These are phyloP conservation scores for Polypterus senegalus DNA, from an alignment of 2,113 vertebrate genomes.

Conservation along the genomic window DNA sequence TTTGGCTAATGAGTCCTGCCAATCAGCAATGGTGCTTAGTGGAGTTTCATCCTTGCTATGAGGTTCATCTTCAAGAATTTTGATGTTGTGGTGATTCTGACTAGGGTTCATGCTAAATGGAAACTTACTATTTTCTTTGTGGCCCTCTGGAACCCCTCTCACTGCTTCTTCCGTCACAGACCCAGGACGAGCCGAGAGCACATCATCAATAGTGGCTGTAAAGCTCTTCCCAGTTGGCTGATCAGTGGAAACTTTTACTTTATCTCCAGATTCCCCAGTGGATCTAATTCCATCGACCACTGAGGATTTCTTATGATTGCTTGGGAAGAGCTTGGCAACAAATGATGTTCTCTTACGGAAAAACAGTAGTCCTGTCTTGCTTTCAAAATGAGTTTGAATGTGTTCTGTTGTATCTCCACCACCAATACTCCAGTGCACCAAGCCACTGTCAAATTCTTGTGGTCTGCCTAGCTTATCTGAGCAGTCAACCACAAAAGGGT, in stretches of 20 bases:
- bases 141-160: slow-evolving; percentile 34
- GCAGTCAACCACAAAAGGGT: slow-evolving; percentile 75
- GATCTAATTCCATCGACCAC: slow-evolving; percentile 35
- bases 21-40: slow-evolving; percentile 76
- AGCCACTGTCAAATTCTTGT: slow-evolving; percentile 90
- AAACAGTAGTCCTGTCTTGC: slow-evolving; percentile 59
- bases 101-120: slow-evolving; percentile 45
- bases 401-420: slow-evolving; percentile 95
- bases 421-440: slow-evolving; percentile 91
- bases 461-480: slow-evolving; percentile 69
- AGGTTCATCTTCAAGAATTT: slow-evolving; percentile 92
- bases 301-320: slow-evolving; percentile 40
- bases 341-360: slow-evolving; percentile 50
- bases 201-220: slow-evolving; percentile 77
- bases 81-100: slow-evolving; percentile 59
- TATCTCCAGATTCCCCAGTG: slow-evolving; percentile 39
- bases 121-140: slow-evolving; percentile 57
- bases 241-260: slow-evolving; percentile 35
- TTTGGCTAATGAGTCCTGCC: slow-evolving; percentile 91
- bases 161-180: slow-evolving; percentile 63
- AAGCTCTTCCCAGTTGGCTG: slow-evolving; percentile 54
- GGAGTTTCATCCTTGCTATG: slow-evolving; percentile 96
- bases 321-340: slow-evolving; percentile 19
- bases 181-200: slow-evolving; percentile 66
- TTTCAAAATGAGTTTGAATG: slow-evolving; percentile 96